Conservation (phyloP, 1,140 invertebrate species). For the Zaprionus vittiger region DNA sequence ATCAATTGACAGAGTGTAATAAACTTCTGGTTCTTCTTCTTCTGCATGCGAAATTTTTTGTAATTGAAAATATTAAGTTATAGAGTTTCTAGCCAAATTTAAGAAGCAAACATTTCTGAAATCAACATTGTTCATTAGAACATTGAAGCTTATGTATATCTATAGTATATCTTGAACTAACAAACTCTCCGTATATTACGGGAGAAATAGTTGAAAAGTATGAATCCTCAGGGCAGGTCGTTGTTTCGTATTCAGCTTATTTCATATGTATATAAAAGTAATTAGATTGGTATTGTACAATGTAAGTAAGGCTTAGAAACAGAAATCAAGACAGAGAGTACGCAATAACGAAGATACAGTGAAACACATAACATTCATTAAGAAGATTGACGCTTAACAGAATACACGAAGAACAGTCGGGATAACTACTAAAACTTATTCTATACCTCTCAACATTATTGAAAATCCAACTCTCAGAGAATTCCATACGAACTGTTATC, state of each 20-base stretch:
- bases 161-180: background rate
- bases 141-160: background rate
- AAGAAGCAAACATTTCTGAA: background rate
- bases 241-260: background rate
- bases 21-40: background rate
- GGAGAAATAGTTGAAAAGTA: background rate
- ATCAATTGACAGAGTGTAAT: background rate
- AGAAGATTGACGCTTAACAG: background rate
- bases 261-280: background rate
- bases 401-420: background rate
- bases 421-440: background rate
- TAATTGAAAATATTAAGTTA: background rate
- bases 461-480: slow-evolving; percentile 34
- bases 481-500: slow-evolving; percentile 1
- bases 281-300: background rate
- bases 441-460: slow-evolving; percentile 46
- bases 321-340: background rate
- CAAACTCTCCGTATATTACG: background rate
- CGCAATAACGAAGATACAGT: background rate
- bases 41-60: background rate
- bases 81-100: background rate
- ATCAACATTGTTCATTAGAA: background rate
- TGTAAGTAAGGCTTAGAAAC: background rate
- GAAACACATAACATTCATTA: background rate
- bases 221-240: background rate